Evolutionary conservation across 2,888 invertebrate genomes (phyloP).

Genomic region (Nudaria mundana): DNA sequence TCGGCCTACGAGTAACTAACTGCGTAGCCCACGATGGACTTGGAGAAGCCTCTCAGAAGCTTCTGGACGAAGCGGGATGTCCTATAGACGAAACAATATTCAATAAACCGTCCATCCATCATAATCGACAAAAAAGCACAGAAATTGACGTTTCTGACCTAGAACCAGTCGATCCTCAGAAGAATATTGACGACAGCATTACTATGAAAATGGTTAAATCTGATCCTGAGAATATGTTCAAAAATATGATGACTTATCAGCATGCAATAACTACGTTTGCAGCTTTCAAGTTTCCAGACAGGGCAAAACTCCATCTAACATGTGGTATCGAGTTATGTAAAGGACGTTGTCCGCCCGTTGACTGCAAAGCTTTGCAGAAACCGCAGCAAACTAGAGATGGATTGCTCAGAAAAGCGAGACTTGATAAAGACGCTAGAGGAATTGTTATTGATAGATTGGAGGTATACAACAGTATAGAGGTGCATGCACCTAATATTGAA

Average conservation of each 20-base stretch:
- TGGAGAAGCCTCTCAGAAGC: constrained; percentile 87
- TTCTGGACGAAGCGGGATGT: constrained; percentile 88
- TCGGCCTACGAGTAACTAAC: constrained; percentile 87
- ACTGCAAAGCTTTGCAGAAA: constrained; percentile 66
- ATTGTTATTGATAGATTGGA: constrained; percentile 84
- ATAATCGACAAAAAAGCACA: constrained; percentile 57
- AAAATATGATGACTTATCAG: constrained; percentile 75
- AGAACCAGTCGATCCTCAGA: constrained; percentile 54
- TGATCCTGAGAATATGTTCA: constrained; percentile 64
- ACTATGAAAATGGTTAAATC: constrained; percentile 51
- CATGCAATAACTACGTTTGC: constrained; percentile 84
- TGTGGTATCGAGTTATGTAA: constrained; percentile 89
- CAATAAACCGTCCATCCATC: constrained; percentile 74
- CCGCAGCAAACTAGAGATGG: constrained; percentile 73
- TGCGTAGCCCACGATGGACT: constrained; percentile 90
- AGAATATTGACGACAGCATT: constrained; percentile 53
- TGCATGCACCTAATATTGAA: constrained; percentile 89
- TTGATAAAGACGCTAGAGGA: constrained; percentile 78
- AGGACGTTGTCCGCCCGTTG: constrained; percentile 84
- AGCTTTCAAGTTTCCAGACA: constrained; percentile 91
- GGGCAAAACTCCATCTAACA: constrained; percentile 88
- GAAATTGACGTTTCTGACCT: constrained; percentile 66
- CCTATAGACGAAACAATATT: constrained; percentile 86
- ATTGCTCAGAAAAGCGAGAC: constrained; percentile 64
- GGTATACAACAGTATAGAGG: constrained; percentile 91